Percentiles rank a stretch among this genome's conserved stretches.
Evolutionary conservation across 2,113 vertebrate genomes (phyloP).

Genomic region (Danionella cerebrum): DNA sequence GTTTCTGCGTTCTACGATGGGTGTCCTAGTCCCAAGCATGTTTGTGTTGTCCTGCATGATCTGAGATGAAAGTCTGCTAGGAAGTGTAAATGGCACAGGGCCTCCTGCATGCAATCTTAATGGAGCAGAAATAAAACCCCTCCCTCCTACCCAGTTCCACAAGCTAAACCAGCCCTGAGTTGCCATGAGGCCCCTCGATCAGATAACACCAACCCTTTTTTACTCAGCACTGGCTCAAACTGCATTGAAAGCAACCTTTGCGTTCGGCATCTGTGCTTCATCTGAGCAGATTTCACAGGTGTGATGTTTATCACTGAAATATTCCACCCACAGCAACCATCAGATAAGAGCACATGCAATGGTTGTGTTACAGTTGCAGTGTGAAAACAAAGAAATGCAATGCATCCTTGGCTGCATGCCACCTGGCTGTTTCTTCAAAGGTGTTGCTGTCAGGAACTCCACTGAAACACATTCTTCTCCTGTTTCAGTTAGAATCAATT

Average conservation of each 20-base stretch:
- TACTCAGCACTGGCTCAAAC: conserved; percentile 4
- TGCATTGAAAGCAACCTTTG: neutral
- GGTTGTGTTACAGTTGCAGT: conserved; percentile 7
- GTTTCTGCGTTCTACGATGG: conserved; percentile 17
- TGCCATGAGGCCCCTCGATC: conserved; percentile 39
- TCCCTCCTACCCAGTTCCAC: conserved; percentile 19
- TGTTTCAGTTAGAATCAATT: conserved; percentile 13
- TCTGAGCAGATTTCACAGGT: neutral
- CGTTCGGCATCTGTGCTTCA: neutral
- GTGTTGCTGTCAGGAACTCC: conserved; percentile 7
- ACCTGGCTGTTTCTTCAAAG: conserved; percentile 16
- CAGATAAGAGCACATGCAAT: conserved; percentile 1
- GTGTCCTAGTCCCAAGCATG: conserved; percentile 25
- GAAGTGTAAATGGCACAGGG: conserved; percentile 15
- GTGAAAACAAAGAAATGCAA: conserved; percentile 9
- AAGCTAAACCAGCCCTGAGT: conserved; percentile 16
- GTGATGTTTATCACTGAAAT: neutral
- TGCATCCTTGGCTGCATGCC: neutral
- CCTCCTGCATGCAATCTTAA: conserved; percentile 39
- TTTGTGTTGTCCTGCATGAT: conserved; percentile 37
- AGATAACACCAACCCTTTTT: conserved; percentile 39
- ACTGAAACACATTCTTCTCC: conserved; percentile 6
- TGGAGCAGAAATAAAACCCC: conserved; percentile 41
- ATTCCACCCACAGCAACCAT: neutral
- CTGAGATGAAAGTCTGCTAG: conserved; percentile 28